Conservation (phyloP, 2,797 vertebrate genomes). For the Pristis pectinata region DNA sequence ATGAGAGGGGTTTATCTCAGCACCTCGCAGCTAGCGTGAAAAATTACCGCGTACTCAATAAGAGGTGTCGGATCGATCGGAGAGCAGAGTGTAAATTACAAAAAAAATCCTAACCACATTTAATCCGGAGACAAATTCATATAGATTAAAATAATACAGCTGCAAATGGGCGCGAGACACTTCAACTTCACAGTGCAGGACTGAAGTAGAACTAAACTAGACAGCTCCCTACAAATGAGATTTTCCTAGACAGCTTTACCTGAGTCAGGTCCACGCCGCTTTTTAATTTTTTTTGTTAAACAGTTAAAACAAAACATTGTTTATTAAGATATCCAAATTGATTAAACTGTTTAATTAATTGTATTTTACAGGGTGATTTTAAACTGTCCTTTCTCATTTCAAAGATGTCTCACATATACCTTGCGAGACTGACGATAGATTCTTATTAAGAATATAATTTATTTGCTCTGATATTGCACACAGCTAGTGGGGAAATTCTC, state of each 20-base stretch:
- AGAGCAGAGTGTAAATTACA: constrained; percentile 77
- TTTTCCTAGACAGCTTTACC: neutral
- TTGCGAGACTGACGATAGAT: constrained; percentile 15
- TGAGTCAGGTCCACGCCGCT: too few relatives aligned
- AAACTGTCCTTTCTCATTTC: neutral
- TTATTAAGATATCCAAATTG: neutral
- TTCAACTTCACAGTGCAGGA: neutral
- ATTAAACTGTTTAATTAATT: constrained; percentile 27
- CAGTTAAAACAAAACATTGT: neutral
- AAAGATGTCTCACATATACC: neutral
- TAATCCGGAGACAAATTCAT: constrained; percentile 38
- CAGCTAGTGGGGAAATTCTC: neutral
- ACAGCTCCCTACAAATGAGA: neutral
- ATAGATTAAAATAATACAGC: constrained; percentile 33
- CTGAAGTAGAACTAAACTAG: neutral
- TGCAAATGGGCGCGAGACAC: constrained; percentile 12
- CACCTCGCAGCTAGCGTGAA: constrained; percentile 79
- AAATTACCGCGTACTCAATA: constrained; percentile 74
- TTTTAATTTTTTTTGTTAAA: neutral
- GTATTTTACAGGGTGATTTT: neutral
- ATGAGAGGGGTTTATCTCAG: constrained; percentile 94
- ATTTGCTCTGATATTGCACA: constrained; percentile 28
- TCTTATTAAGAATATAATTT: constrained; percentile 36
- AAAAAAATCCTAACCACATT: constrained; percentile 49
- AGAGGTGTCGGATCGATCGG: constrained; percentile 91